Evolutionary conservation across 1,140 invertebrate species (phyloP).

Genomic region (Cephus cinctus): DNA sequence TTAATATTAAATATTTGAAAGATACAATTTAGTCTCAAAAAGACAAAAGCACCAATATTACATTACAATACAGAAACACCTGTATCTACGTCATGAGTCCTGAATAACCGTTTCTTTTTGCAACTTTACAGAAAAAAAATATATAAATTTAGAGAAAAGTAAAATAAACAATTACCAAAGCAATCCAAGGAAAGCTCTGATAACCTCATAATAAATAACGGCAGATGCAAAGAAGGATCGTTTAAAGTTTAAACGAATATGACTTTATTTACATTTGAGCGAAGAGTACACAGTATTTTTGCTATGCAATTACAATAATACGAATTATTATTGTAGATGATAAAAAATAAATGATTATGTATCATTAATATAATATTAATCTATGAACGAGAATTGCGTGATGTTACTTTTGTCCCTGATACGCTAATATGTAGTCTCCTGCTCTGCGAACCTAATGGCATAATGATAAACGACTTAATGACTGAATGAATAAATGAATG

Average conservation of each 20-base stretch:
- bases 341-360: neutral
- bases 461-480: neutral
- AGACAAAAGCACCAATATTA: too few relatives aligned
- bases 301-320: slow-evolving; percentile 31
- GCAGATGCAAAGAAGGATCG: too few relatives aligned
- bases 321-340: slow-evolving; percentile 16
- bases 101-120: too few relatives aligned
- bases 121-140: too few relatives aligned
- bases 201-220: too few relatives aligned
- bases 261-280: slow-evolving; percentile 43
- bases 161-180: too few relatives aligned
- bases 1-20: too few relatives aligned
- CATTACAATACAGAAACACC: too few relatives aligned
- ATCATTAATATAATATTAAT: neutral
- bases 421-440: slow-evolving; percentile 5
- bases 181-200: too few relatives aligned
- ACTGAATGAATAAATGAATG: neutral
- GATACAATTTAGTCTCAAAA: too few relatives aligned
- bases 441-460: slow-evolving; percentile 3
- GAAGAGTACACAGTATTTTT: slow-evolving; percentile 35
- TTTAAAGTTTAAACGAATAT: slow-evolving; percentile 33
- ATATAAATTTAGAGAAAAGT: too few relatives aligned
- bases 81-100: too few relatives aligned
- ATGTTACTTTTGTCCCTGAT: slow-evolving; percentile 5
- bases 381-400: neutral